A percentile compares a stretch with the other conserved stretches of the same genome.
Conservation (phyloP, 2,888 invertebrate species). For the Aleiodes leptofemur region DNA sequence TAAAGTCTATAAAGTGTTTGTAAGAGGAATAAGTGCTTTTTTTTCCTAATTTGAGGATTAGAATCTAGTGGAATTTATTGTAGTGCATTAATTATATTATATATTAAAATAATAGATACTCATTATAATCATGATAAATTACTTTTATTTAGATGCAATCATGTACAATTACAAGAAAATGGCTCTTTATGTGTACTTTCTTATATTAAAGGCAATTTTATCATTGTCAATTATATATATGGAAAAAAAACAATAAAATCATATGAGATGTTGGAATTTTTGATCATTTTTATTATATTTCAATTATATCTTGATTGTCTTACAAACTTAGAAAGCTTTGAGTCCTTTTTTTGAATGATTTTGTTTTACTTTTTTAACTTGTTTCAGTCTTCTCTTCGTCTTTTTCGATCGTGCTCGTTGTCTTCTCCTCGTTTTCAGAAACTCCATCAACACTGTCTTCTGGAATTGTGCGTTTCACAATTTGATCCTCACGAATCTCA, state of each 20-base stretch:
- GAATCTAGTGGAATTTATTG: slow-evolving; percentile 5
- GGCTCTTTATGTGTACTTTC: slow-evolving; percentile 11
- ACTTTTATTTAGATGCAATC: slow-evolving; percentile 25
- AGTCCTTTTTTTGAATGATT: no score
- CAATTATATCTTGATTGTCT: no score
- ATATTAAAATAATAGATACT: slow-evolving; percentile 9
- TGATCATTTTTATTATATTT: slow-evolving; percentile 6
- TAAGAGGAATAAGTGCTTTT: background rate
- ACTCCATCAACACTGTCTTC: no score
- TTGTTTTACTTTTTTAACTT: no score
- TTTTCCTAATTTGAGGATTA: background rate
- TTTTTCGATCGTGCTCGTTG: no score
- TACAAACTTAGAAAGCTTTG: no score
- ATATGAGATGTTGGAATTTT: slow-evolving; percentile 18
- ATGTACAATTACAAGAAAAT: slow-evolving; percentile 10
- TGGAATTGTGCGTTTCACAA: no score
- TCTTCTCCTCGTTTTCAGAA: no score
- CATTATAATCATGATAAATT: slow-evolving; percentile 15
- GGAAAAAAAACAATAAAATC: slow-evolving; percentile 15
- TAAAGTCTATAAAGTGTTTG: slow-evolving; percentile 21
- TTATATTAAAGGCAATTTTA: background rate
- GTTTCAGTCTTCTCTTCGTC: no score
- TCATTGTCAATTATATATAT: slow-evolving; percentile 5
- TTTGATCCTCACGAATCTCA: no score
- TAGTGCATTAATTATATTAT: slow-evolving; percentile 4